phyloP scores from a whole-genome alignment of 2,113 vertebrate genomes.

The Lepidothrix coronata region DNA sequence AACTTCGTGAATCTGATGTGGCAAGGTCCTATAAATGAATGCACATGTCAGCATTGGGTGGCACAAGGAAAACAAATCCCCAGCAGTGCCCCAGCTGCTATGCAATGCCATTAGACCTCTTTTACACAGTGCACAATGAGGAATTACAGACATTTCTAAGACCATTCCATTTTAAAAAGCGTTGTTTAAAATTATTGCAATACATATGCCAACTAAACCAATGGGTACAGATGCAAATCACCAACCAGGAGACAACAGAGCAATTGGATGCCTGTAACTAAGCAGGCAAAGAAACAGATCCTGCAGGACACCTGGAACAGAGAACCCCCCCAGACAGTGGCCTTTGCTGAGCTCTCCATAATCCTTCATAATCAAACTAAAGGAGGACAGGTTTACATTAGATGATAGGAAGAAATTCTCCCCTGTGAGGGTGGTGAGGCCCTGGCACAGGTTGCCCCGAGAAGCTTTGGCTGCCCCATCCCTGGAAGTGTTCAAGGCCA shows the following conservation, averaged over 20 bases:
- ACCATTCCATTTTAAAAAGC: not conserved
- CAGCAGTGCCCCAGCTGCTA: not conserved
- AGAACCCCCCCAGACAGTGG: not conserved
- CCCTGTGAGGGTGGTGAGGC: not conserved
- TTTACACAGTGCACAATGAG: not conserved
- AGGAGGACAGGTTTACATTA: not conserved
- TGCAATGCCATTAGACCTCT: not conserved
- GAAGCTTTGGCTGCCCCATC: not conserved
- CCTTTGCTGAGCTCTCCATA: not conserved
- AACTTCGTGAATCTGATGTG: not conserved
- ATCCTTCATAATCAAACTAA: not conserved
- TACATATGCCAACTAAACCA: not conserved
- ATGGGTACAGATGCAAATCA: not conserved
- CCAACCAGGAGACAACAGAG: not conserved
- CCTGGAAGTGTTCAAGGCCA: not conserved
- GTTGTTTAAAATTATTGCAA: not conserved
- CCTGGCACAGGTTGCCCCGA: not conserved
- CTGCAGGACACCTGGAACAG: not conserved
- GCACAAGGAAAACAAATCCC: not conserved
- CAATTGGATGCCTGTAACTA: not conserved
- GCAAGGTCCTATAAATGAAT: not conserved
- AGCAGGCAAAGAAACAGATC: not conserved
- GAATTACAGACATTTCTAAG: not conserved
- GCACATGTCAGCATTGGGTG: fast-evolving
- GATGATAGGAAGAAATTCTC: not conserved